phyloP scores from a whole-genome alignment of 35 echinoderm and acorn worm genomes.

The Heliocidaris tuberculata region DNA sequence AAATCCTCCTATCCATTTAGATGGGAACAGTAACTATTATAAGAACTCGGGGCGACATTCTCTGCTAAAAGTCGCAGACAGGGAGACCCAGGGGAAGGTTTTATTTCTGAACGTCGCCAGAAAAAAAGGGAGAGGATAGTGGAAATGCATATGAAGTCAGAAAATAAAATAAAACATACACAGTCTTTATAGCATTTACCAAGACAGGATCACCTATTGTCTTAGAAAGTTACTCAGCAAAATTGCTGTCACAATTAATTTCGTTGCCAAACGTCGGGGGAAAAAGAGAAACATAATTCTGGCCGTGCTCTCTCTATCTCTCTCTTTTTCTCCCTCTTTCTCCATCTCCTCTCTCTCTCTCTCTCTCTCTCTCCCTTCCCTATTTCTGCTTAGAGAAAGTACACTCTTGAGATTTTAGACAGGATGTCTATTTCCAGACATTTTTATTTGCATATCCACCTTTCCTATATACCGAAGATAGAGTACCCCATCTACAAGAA shows the following conservation, averaged over 20 bases:
- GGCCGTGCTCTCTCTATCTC: not conserved
- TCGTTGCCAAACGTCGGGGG: not conserved
- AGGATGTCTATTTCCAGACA: not conserved
- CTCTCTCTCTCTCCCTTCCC: not conserved
- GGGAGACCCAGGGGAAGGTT: not conserved
- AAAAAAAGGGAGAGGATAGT: not conserved
- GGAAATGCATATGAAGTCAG: not conserved
- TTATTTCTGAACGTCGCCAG: constrained; percentile 25
- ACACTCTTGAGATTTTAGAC: not conserved
- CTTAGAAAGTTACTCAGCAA: constrained; percentile 39
- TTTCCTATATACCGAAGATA: not conserved
- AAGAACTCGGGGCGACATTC: constrained; percentile 23
- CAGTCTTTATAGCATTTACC: constrained; percentile 16
- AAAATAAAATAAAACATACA: not conserved
- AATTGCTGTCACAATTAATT: constrained; percentile 38
- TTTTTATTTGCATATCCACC: constrained; percentile 12
- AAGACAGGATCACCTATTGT: constrained; percentile 27
- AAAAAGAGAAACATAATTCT: not conserved
- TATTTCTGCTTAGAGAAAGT: not conserved
- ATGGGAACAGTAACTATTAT: not conserved
- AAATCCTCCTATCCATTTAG: not conserved
- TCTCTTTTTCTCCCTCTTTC: not conserved
- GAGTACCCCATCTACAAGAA: not conserved
- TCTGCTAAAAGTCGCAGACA: constrained; percentile 21
- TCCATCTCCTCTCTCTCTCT: not conserved